Evolutionary conservation across 2,888 invertebrate genomes (phyloP).

Genomic region (Plagodis dolabraria): DNA sequence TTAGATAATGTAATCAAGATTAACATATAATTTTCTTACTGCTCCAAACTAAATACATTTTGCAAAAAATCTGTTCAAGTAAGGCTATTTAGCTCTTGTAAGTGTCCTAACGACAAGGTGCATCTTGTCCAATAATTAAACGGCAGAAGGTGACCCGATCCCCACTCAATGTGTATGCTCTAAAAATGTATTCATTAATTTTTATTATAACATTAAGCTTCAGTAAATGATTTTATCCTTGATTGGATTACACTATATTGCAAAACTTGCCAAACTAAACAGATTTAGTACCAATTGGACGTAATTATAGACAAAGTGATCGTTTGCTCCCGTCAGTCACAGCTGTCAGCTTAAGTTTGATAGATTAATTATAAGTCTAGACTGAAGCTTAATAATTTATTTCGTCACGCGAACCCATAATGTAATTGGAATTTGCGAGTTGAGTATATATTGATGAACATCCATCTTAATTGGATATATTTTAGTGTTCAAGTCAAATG

Average conservation of each 20-base stretch:
- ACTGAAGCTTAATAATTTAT: conserved; percentile 14
- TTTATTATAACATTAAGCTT: background rate
- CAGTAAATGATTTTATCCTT: conserved; percentile 19
- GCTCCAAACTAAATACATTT: no score
- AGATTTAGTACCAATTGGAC: conserved; percentile 24
- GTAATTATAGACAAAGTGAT: conserved; percentile 20
- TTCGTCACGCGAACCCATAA: conserved; percentile 24
- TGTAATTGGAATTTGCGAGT: background rate
- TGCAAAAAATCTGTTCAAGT: no score
- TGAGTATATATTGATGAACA: no score
- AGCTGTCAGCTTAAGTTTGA: conserved; percentile 28
- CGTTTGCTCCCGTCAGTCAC: conserved; percentile 24
- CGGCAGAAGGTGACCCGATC: no score
- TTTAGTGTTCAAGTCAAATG: no score
- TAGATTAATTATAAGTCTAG: conserved; percentile 28
- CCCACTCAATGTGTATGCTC: no score
- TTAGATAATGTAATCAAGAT: no score
- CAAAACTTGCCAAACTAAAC: conserved; percentile 21
- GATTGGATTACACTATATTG: conserved; percentile 12
- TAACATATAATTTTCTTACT: no score
- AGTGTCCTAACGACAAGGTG: no score
- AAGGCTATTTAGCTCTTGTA: no score
- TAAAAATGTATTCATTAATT: background rate
- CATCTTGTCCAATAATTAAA: no score
- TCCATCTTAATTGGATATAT: no score